These are phyloP conservation scores for Chloropsis hardwickii DNA, from an alignment of 2,113 vertebrate genomes.

Conservation along the genomic window DNA sequence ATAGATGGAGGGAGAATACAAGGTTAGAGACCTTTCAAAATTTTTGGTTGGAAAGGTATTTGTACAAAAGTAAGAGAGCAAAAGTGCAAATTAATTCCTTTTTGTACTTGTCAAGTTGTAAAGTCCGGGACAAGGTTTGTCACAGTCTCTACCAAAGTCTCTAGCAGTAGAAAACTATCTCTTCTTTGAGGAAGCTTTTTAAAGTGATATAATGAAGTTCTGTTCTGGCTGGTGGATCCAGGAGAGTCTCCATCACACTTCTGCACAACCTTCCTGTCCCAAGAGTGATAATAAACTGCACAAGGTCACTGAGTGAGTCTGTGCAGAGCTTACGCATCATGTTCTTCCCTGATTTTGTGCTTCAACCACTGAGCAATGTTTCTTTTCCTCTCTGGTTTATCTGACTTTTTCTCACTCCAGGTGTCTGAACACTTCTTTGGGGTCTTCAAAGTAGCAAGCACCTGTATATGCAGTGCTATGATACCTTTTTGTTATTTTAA, in stretches of 20 bases:
- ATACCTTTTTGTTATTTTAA: background rate
- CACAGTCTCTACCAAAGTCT: background rate
- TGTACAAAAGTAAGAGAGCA: background rate
- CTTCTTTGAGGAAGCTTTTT: background rate
- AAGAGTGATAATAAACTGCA: background rate
- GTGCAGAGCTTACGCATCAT: background rate
- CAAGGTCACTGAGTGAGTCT: background rate
- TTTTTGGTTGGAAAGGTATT: background rate
- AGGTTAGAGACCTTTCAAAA: background rate
- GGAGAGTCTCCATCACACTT: background rate
- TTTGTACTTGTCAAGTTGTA: accelerated
- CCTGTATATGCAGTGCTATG: background rate
- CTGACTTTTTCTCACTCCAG: background rate
- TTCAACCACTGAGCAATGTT: background rate
- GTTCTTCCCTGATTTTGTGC: background rate
- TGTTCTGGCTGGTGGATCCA: background rate
- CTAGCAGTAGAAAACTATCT: background rate
- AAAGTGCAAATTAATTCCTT: background rate
- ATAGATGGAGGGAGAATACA: background rate
- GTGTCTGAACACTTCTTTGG: background rate
- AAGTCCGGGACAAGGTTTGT: background rate
- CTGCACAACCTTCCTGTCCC: background rate
- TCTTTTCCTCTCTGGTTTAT: background rate
- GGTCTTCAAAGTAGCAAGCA: background rate
- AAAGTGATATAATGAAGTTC: background rate